Conservation (phyloP, 2,888 invertebrate species). For the Tuta absoluta region DNA sequence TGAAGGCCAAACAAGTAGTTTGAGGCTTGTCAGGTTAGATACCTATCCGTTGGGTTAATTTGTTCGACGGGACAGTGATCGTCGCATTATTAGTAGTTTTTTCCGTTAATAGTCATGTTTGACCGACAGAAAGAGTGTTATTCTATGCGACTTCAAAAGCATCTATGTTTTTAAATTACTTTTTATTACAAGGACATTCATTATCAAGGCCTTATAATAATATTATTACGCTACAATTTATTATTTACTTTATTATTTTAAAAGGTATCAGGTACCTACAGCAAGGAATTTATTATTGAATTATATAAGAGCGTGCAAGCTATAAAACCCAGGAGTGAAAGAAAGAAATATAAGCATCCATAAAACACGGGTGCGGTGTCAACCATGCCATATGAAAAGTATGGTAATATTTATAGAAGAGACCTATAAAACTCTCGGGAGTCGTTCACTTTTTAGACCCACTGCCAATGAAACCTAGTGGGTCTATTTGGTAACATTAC, state of each 20-base stretch:
- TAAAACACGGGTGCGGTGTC: conserved; percentile 63
- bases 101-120: too few species aligned
- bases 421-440: conserved; percentile 63
- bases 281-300: conserved; percentile 48
- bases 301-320: conserved; percentile 43
- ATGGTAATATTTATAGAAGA: conserved; percentile 62
- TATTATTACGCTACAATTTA: conserved; percentile 27
- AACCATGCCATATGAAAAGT: conserved; percentile 57
- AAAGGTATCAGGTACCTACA: conserved; percentile 29
- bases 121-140: too few species aligned
- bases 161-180: too few species aligned
- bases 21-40: conserved; percentile 62
- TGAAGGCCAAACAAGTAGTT: conserved; percentile 67
- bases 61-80: conserved; percentile 20
- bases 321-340: conserved; percentile 62
- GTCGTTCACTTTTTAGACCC: conserved; percentile 38
- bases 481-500: too few species aligned
- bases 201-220: conserved; percentile 38
- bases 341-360: conserved; percentile 62
- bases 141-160: too few species aligned
- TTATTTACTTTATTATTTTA: background rate
- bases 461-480: too few species aligned
- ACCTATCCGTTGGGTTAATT: background rate
- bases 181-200: too few species aligned
- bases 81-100: conserved; percentile 43